Evolutionary conservation across 2,113 vertebrate species (phyloP).

Genomic region (Onychorhynchus coronatus): DNA sequence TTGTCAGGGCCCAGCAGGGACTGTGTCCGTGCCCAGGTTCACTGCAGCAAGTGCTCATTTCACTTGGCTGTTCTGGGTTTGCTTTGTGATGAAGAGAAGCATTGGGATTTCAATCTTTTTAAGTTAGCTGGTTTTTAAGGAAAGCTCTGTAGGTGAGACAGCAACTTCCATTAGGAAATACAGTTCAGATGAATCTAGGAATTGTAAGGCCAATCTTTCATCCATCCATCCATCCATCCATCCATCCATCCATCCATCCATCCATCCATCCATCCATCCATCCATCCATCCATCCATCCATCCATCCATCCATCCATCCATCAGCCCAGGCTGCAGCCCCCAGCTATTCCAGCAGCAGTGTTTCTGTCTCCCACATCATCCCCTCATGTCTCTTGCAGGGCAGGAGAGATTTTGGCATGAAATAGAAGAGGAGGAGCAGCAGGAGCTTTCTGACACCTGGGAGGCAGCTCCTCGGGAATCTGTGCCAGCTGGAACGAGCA

Average conservation of each 20-base stretch:
- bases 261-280: no score
- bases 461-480: neutral
- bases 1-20: neutral
- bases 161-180: neutral
- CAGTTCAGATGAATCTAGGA: neutral
- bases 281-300: no score
- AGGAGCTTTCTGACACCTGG: neutral
- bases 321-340: neutral
- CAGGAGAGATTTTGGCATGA: neutral
- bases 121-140: neutral
- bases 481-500: neutral
- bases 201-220: neutral
- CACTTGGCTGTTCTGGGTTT: neutral
- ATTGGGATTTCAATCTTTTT: neutral
- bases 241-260: no score
- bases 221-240: neutral
- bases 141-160: neutral
- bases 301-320: neutral
- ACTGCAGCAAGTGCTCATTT: neutral
- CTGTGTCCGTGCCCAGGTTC: neutral
- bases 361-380: neutral
- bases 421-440: neutral
- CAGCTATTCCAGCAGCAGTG: neutral
- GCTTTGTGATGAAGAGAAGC: neutral
- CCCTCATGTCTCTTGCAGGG: neutral